Conservation (phyloP, 2,888 invertebrate species). For the Leptopilina drosophilae region DNA sequence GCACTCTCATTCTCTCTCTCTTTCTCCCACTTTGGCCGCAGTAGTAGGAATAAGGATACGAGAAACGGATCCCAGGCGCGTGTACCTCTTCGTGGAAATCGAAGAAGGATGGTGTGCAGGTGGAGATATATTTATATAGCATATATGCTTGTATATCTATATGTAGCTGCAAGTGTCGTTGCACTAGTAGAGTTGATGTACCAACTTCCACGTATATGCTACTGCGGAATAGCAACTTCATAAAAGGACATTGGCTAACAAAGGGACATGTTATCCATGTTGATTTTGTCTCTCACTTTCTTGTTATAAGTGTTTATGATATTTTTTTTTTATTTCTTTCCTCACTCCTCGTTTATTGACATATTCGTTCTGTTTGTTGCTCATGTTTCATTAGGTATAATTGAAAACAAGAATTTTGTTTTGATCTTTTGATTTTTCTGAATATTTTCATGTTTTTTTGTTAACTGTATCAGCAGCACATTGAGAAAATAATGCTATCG, state of each 20-base stretch:
- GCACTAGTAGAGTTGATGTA: conserved; percentile 35
- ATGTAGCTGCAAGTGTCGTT: conserved; percentile 32
- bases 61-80: conserved; percentile 63
- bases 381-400: too few relatives aligned
- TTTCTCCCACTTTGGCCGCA: background rate
- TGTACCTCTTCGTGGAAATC: conserved; percentile 62
- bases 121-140: conserved; percentile 52
- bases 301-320: background rate
- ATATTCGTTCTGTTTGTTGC: too few relatives aligned
- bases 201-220: conserved; percentile 37
- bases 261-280: conserved; percentile 28
- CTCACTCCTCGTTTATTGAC: background rate
- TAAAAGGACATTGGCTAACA: conserved; percentile 35
- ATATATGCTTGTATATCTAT: too few relatives aligned
- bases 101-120: conserved; percentile 68
- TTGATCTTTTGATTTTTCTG: too few relatives aligned
- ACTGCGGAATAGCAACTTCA: conserved; percentile 13
- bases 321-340: background rate
- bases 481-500: too few relatives aligned
- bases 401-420: too few relatives aligned
- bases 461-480: too few relatives aligned
- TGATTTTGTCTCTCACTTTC: conserved; percentile 14
- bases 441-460: too few relatives aligned
- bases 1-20: background rate
- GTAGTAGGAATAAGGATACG: conserved; percentile 46